A percentile compares a stretch with the other conserved stretches of the same genome.
Evolutionary conservation across 1,140 invertebrate genomes (phyloP).

Genomic region (Drosophila albomicans): DNA sequence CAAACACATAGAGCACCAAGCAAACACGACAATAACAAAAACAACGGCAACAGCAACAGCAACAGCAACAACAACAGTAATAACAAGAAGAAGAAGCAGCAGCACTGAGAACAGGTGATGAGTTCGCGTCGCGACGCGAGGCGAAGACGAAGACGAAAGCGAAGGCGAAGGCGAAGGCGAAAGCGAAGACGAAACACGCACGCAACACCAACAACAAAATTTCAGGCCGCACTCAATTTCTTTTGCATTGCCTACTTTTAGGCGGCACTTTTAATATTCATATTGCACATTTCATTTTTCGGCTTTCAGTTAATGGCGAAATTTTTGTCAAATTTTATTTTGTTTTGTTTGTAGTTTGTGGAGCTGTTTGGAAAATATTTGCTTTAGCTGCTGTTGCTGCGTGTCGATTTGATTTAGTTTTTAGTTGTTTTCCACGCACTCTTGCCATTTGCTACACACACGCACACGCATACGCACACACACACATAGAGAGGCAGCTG

Average conservation of each 20-base stretch:
- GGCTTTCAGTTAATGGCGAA: background rate
- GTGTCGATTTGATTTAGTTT: slow-evolving; percentile 59
- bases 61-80: background rate
- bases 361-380: background rate
- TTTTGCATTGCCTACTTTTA: slow-evolving; percentile 31
- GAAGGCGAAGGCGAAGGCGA: background rate
- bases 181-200: background rate
- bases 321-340: slow-evolving; percentile 4
- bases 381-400: slow-evolving; percentile 38
- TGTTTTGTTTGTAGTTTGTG: background rate
- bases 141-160: background rate
- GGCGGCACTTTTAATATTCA: slow-evolving; percentile 21
- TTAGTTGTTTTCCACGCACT: slow-evolving; percentile 45
- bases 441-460: too few relatives aligned
- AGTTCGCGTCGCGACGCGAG: background rate
- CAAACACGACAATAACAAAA: background rate
- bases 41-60: background rate
- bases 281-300: slow-evolving; percentile 4
- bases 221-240: background rate
- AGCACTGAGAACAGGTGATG: slow-evolving; percentile 7
- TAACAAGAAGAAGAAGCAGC: background rate
- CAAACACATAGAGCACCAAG: background rate
- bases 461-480: slow-evolving; percentile 3
- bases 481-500: slow-evolving; percentile 37
- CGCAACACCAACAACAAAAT: background rate